Conservation (phyloP, 2,797 vertebrate genomes). For the Neosilurus hyrtlii region DNA sequence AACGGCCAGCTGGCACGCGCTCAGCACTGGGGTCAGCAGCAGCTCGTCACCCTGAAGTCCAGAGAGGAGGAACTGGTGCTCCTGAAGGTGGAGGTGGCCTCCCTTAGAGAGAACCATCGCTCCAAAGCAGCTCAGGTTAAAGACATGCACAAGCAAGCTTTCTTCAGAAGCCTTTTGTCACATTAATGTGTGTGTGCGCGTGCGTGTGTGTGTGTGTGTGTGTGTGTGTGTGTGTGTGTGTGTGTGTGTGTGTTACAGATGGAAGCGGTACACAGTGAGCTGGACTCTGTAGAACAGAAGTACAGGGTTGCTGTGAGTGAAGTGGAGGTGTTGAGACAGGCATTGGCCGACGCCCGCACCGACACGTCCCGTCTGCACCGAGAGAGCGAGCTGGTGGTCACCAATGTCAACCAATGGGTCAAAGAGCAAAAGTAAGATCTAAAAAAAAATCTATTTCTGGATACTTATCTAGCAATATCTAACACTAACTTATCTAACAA, state of each 20-base stretch:
- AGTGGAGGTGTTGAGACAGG: constrained; percentile 59
- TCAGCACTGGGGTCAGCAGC: constrained; percentile 67
- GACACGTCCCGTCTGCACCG: constrained; percentile 58
- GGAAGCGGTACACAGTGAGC: constrained; percentile 52
- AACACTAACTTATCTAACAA: no score
- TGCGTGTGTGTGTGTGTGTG: constrained; percentile 10
- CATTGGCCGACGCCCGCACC: constrained; percentile 48
- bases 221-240: constrained; percentile 29
- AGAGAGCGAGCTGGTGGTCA: constrained; percentile 72
- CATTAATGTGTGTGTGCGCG: neutral
- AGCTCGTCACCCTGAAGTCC: constrained; percentile 61
- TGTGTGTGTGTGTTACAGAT: constrained; percentile 49
- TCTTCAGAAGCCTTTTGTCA: neutral
- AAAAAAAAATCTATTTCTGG: no score
- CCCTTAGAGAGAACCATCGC: constrained; percentile 68
- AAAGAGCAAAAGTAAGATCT: constrained; percentile 69
- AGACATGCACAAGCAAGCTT: neutral
- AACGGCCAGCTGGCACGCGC: constrained; percentile 63
- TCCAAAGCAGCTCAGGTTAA: constrained; percentile 65
- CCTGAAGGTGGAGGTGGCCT: constrained; percentile 71
- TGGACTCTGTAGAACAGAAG: constrained; percentile 55
- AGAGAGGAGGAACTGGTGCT: constrained; percentile 69
- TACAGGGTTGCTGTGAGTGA: constrained; percentile 47
- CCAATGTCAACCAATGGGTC: constrained; percentile 69
- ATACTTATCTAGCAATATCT: no score